Evolutionary conservation across 2,113 vertebrate genomes (phyloP), one percentile per base, ranked within the genome.

Genomic region (Aspiorhynchus laticeps): DNA sequence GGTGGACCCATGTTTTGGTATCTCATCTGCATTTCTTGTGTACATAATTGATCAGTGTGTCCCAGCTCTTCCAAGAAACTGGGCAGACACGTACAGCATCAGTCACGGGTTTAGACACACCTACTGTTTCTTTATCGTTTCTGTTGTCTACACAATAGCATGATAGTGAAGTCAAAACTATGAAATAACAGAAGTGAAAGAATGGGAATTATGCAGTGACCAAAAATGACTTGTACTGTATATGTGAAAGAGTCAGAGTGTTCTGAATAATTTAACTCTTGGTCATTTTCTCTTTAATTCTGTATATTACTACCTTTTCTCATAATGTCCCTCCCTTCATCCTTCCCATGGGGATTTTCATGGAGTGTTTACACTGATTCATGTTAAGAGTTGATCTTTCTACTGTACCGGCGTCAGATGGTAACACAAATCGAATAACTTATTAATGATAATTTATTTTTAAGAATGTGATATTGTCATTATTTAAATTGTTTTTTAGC

Each of bases 31-130:
- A 21, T 17, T 51, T 43, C 19, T 6, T 31, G 19, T 19, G 43
- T 48, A 17, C 7, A 21, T 53, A 51, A 48, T n/a, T 10, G 28
- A 69, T 71, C 63, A 19, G 63, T 5, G 26, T 83, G 80, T 71
- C 43, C 26, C 12, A n/a, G 67, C 67, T 26, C 1, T 74, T 84
- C 67, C 48, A 84, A 73, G 82, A 84, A 84, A 74, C 46, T 6
- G 4, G 28, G 15, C 21, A 51, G 41, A 69, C 36, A 14, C 4
- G 15, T 69, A 61, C 21, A 61, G 21, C 24, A 14, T 4, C 15
- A 69, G 17, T 48, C 41, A 51, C 28, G 9, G 12, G 5, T 69
- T 19, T 51, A 19, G 17, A 48, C 80, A 69, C 28, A 51, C 43
- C 63, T 24, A 1, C 26, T 24, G 10, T 48, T 38, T 38, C 14